Percentiles rank a stretch among this genome's conserved stretches.
Conservation (phyloP, 2,888 invertebrate species). For the Sinhomidia bicolor region DNA sequence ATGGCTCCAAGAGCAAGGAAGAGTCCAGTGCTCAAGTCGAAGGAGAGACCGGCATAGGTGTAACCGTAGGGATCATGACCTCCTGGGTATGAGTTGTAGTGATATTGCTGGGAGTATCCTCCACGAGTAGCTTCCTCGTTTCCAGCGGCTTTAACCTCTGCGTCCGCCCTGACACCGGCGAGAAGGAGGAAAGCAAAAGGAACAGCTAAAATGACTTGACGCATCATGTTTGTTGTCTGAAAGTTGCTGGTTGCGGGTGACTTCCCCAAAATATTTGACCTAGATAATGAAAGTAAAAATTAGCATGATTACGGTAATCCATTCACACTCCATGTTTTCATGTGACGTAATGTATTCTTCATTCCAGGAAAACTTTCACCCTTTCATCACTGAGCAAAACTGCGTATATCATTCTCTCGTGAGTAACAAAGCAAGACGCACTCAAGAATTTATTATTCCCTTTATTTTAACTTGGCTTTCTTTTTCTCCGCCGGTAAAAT, state of each 20-base stretch:
- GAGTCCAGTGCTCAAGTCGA: constrained; percentile 80
- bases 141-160: constrained; percentile 77
- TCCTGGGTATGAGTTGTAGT: constrained; percentile 80
- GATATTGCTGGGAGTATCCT: constrained; percentile 80
- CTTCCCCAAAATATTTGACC: constrained; percentile 68
- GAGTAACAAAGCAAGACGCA: constrained; percentile 8
- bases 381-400: constrained; percentile 22
- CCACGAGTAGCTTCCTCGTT: constrained; percentile 78
- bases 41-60: constrained; percentile 80
- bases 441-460: background rate
- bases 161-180: constrained; percentile 79
- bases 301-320: background rate
- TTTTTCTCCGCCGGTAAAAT: background rate
- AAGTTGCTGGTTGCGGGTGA: constrained; percentile 67
- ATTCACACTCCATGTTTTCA: background rate
- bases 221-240: constrained; percentile 77
- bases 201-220: constrained; percentile 79
- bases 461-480: background rate
- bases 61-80: constrained; percentile 80
- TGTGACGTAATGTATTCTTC: background rate
- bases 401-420: background rate
- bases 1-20: constrained; percentile 80
- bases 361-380: constrained; percentile 47
- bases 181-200: constrained; percentile 80
- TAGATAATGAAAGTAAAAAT: constrained; percentile 39